These are phyloP conservation scores for Orchesella cincta DNA, from an alignment of 1,140 invertebrate genomes.

Conservation along the genomic window DNA sequence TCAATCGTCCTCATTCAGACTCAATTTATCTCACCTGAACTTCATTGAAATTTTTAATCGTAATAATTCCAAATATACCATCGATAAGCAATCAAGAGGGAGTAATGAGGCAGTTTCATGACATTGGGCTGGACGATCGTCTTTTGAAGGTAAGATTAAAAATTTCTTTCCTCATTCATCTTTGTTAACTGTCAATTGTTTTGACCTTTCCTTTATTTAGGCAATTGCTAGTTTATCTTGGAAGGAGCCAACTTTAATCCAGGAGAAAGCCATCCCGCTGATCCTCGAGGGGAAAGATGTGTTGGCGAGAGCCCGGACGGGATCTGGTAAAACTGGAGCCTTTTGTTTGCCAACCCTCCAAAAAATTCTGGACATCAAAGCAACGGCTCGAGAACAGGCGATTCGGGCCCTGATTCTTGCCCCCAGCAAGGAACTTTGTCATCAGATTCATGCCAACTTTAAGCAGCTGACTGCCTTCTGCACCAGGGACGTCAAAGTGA, in stretches of 20 bases:
- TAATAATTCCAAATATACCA: too few relatives aligned
- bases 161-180: too few relatives aligned
- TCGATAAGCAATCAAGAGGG: too few relatives aligned
- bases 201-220: constrained; percentile 58
- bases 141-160: constrained; percentile 85
- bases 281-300: constrained; percentile 96
- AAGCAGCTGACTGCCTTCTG: constrained; percentile 77
- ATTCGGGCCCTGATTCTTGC: constrained; percentile 79
- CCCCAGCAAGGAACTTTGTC: constrained; percentile 90
- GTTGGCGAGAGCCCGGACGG: constrained; percentile 90
- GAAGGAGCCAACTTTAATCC: constrained; percentile 90
- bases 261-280: constrained; percentile 94
- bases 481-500: constrained; percentile 75
- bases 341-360: constrained; percentile 94
- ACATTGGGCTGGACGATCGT: constrained; percentile 89
- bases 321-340: constrained; percentile 96
- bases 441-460: constrained; percentile 78
- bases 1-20: too few relatives aligned
- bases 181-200: constrained; percentile 23
- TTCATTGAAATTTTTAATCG: too few relatives aligned
- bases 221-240: constrained; percentile 90
- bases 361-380: constrained; percentile 83
- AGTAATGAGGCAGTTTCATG: constrained; percentile 71
- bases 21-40: too few relatives aligned
- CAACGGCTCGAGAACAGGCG: constrained; percentile 67